phyloP scores from a whole-genome alignment of 2,888 invertebrate species.

The Polyommatus iphigenia region DNA sequence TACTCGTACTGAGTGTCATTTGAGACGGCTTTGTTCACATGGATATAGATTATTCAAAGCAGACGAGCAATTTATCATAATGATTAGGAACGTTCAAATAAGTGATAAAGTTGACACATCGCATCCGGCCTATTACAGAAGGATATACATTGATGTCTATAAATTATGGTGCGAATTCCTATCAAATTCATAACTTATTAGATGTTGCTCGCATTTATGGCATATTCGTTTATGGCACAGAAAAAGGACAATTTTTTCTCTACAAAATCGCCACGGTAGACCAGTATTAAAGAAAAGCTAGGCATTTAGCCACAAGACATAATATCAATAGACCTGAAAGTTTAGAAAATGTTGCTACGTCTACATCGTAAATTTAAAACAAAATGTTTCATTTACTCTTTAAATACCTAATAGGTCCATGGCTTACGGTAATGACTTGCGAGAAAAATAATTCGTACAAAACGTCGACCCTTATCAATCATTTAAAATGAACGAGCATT shows the following conservation, averaged over 20 bases:
- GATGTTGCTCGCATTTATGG: too few species aligned
- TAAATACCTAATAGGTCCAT: neutral
- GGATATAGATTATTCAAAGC: neutral
- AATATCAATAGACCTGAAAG: too few species aligned
- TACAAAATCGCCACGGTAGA: too few species aligned
- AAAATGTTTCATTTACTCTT: neutral
- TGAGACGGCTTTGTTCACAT: neutral
- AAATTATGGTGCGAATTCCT: neutral
- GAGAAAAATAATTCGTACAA: constrained; percentile 13
- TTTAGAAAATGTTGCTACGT: too few species aligned
- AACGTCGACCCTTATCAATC: constrained; percentile 23
- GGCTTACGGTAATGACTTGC: constrained; percentile 7
- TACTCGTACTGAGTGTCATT: neutral
- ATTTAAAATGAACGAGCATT: neutral
- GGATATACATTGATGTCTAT: neutral
- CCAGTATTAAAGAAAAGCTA: too few species aligned
- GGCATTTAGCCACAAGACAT: too few species aligned
- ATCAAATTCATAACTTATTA: too few species aligned
- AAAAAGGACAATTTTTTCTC: too few species aligned
- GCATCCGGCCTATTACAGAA: neutral
- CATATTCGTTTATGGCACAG: too few species aligned
- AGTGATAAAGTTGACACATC: constrained; percentile 11
- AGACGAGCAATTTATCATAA: neutral
- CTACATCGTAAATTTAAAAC: too few species aligned
- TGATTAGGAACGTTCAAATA: neutral